Evolutionary conservation across 1,140 invertebrate species (phyloP).

Genomic region (Gryllus bimaculatus): DNA sequence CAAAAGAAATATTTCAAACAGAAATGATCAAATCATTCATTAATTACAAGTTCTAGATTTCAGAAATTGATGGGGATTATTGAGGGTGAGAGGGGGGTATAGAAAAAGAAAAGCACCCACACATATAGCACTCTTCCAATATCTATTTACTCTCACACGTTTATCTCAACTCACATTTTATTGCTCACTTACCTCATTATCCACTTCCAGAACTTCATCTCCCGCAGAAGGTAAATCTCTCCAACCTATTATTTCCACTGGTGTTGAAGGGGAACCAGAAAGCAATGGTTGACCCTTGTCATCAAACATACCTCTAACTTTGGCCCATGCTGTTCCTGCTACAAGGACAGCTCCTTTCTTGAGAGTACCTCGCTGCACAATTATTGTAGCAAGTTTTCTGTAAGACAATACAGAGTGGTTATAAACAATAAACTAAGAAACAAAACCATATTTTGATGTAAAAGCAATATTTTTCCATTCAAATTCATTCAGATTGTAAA

Average conservation of each 20-base stretch:
- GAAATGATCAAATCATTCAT: too few relatives aligned
- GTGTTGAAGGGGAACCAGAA: slow-evolving; percentile 65
- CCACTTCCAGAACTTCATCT: slow-evolving; percentile 75
- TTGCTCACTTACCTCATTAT: slow-evolving; percentile 46
- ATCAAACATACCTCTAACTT: slow-evolving; percentile 78
- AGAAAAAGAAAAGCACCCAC: too few relatives aligned
- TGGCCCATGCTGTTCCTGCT: slow-evolving; percentile 70
- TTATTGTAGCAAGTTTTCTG: slow-evolving; percentile 77
- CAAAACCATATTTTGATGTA: not conserved
- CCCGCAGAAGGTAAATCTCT: slow-evolving; percentile 76
- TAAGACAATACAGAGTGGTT: slow-evolving; percentile 17
- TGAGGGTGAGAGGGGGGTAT: too few relatives aligned
- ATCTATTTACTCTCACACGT: too few relatives aligned
- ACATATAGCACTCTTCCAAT: too few relatives aligned
- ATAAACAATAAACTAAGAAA: not conserved
- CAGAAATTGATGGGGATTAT: too few relatives aligned
- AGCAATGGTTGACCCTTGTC: slow-evolving; percentile 58
- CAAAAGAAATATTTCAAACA: too few relatives aligned
- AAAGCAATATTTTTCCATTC: too few relatives aligned
- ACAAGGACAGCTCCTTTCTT: slow-evolving; percentile 72
- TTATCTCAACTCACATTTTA: too few relatives aligned
- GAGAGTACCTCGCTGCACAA: slow-evolving; percentile 85
- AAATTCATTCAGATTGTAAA: too few relatives aligned
- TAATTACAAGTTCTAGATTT: too few relatives aligned
- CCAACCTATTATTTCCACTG: slow-evolving; percentile 87